A percentile compares a stretch with the other conserved stretches of the same genome.
Conservation (phyloP, 2,797 vertebrate species). For the Lagothrix lagotricha region DNA sequence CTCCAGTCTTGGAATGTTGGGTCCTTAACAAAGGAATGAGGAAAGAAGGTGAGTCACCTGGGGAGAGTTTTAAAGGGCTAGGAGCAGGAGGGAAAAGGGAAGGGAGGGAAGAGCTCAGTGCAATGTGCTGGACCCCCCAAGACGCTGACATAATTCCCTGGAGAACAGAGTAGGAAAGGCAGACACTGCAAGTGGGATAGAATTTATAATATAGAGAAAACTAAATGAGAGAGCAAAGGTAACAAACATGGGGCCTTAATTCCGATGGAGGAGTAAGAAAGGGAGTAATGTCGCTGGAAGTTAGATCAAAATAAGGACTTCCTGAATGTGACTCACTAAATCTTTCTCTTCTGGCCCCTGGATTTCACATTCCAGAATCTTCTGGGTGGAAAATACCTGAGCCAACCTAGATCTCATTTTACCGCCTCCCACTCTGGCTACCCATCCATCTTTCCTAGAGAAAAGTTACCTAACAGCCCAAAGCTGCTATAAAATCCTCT, state of each 20-base stretch:
- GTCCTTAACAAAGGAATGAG: slow-evolving; percentile 78
- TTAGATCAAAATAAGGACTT: slow-evolving; percentile 28
- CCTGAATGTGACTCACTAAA: slow-evolving; percentile 39
- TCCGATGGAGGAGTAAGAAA: not conserved
- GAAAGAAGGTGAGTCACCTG: slow-evolving; percentile 80
- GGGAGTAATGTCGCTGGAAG: not conserved
- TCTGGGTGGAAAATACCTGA: not conserved
- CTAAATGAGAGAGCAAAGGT: not conserved
- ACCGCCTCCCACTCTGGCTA: not conserved
- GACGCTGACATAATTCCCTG: not conserved
- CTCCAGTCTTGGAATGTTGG: slow-evolving; percentile 74
- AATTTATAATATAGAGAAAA: not conserved
- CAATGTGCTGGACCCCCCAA: not conserved
- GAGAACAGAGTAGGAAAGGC: not conserved
- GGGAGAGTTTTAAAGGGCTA: slow-evolving; percentile 70
- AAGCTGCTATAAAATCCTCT: slow-evolving; percentile 7
- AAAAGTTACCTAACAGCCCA: slow-evolving; percentile 22
- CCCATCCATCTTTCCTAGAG: not conserved
- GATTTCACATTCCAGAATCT: slow-evolving; percentile 28
- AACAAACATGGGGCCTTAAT: slow-evolving; percentile 5
- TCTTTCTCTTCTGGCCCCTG: slow-evolving; percentile 16
- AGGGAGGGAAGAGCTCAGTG: not conserved
- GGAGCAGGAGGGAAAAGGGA: not conserved
- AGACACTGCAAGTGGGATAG: not conserved
- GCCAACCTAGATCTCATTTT: not conserved